Percentiles rank a stretch among this genome's conserved stretches.
Evolutionary conservation across 2,888 invertebrate genomes (phyloP).

Genomic region (Brachyptera risi): DNA sequence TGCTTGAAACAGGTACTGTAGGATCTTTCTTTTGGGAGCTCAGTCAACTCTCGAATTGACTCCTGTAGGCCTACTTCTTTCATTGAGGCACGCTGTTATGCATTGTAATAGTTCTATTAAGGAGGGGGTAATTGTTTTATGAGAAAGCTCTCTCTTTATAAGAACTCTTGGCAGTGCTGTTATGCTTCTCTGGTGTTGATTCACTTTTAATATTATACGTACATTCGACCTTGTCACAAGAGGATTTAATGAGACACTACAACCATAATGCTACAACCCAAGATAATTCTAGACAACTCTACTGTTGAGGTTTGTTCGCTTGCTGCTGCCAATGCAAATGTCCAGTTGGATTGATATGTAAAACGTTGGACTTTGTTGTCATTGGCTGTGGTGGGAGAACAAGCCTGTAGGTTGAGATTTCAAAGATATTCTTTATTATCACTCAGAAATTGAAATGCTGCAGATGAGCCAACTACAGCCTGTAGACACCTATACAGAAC

Average conservation of each 20-base stretch:
- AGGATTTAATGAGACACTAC: neutral
- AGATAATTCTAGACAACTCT: neutral
- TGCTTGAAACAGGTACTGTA: too few relatives aligned
- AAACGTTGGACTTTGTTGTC: constrained; percentile 48
- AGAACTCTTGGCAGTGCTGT: constrained; percentile 29
- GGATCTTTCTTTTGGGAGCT: too few relatives aligned
- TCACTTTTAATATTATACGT: neutral
- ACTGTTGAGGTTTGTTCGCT: constrained; percentile 25
- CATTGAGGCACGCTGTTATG: too few relatives aligned
- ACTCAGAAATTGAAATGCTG: too few relatives aligned
- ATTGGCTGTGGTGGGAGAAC: constrained; percentile 41
- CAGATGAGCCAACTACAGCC: too few relatives aligned
- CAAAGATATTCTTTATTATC: too few relatives aligned
- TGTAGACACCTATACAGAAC: too few relatives aligned
- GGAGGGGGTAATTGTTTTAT: constrained; percentile 26
- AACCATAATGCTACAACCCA: neutral
- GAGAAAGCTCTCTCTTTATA: constrained; percentile 31
- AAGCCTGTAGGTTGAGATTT: neutral
- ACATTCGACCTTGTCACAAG: neutral
- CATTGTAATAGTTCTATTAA: constrained; percentile 31
- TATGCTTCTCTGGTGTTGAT: neutral
- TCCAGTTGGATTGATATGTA: constrained; percentile 42
- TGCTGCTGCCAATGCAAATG: constrained; percentile 44
- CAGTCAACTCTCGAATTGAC: too few relatives aligned
- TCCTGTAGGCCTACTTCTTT: too few relatives aligned